Evolutionary conservation across 2,797 vertebrate genomes (phyloP), one percentile per base, ranked within the genome.

Genomic region (Lutjanus argentimaculatus): DNA sequence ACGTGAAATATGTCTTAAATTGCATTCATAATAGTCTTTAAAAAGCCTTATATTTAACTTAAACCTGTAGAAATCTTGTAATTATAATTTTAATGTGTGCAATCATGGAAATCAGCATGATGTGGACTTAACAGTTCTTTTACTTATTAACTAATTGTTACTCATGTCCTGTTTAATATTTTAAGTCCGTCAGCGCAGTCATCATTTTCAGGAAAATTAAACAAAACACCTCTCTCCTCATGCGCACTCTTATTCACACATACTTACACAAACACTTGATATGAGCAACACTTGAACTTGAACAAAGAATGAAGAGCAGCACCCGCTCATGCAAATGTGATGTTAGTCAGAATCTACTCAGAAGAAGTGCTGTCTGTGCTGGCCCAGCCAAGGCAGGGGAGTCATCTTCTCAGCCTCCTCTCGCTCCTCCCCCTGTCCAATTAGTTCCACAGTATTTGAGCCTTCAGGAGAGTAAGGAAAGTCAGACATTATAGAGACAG

Each of bases 401-500:
- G 87, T 95, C 91, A 93, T 95, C 94, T 85, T 80, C 93, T 94
- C 84, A 86, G 91, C 90, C 77, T 89, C 88, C 81, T 36, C 93
- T 97, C 84, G 92, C 98, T 97, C 97, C 97, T 96, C 96, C 95
- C 95, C 92, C 89, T 82, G 83, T 83, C 86, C 86, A 90, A 79
- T 79, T 92, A 95, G 87, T 94, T 90, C 89, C 83, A 90, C 94
- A 94, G 95, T 97, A 97, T 97, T 97, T 97, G 96, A 97, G 97
- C 92, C 94, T 96, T 95, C 94, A 92, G 92, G 94, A 95, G 90
- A 93, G 85, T 95, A 93, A 95, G 92, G 95, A 84, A 94, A 94
- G 94, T 85, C 96, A 95, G 96, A 95, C 95, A 93, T 91, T 94
- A 93, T 93, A 95, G 94, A 96, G 94, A 95, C 92, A 92, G 91